Evolutionary conservation across 2,888 invertebrate genomes (phyloP).

Genomic region (Venustoraphidia nigricollis): DNA sequence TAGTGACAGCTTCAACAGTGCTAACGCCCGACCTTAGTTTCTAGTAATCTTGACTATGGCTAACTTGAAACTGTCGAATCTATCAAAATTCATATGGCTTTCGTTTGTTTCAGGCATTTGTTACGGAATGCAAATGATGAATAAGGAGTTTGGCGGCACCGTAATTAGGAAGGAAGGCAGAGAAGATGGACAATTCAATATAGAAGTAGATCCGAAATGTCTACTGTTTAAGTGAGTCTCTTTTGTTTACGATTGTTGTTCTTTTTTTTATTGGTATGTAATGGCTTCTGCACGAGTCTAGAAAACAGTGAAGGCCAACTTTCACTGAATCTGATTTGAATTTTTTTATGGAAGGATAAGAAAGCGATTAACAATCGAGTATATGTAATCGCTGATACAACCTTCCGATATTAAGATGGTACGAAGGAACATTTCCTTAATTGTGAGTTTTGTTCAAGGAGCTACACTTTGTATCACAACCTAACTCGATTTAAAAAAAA

Average conservation of each 20-base stretch:
- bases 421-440: slow-evolving; percentile 9
- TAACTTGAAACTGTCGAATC: background rate
- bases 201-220: slow-evolving; percentile 78
- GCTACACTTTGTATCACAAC: slow-evolving; percentile 8
- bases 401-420: slow-evolving; percentile 5
- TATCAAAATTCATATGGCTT: background rate
- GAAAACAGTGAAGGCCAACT: no score
- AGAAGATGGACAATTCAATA: slow-evolving; percentile 86
- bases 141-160: slow-evolving; percentile 91
- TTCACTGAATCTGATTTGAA: background rate
- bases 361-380: slow-evolving; percentile 5
- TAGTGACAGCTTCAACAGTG: no score
- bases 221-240: slow-evolving; percentile 77
- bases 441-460: slow-evolving; percentile 10
- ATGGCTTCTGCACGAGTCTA: background rate
- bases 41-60: no score
- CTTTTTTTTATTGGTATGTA: background rate
- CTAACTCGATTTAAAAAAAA: background rate
- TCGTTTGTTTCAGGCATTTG: slow-evolving; percentile 62
- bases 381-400: slow-evolving; percentile 6
- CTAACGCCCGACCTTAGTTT: no score
- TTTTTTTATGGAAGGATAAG: slow-evolving; percentile 6
- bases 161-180: slow-evolving; percentile 74
- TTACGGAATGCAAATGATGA: slow-evolving; percentile 99
- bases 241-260: background rate